Base-by-base conservation (phyloP, 2,888 invertebrate species). In the Abrostola triplasia region DNA sequence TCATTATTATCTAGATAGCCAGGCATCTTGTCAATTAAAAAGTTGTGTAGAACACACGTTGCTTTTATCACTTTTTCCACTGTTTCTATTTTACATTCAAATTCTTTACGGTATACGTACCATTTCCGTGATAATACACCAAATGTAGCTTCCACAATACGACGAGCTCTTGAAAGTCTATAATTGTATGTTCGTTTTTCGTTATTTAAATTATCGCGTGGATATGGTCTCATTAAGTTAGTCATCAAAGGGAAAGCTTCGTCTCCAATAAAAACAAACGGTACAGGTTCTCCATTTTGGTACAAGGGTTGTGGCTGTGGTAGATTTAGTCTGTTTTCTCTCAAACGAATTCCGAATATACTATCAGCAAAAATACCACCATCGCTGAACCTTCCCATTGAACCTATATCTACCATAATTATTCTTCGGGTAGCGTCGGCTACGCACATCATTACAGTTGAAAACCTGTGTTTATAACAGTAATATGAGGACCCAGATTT, bases 201-300 rank as follows among this genome's bases (percentile, higher is more conserved):
- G 36, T 41, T 11, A 65, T 76, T 53, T 66, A 69, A 59, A 36
- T 57, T 37, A 50, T 73, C 69, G 11, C 70, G 67, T 48, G 77
- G 75, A 58, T 77, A 80, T 73, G 75, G 73, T 49, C 76, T 47
- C 75, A 80, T 73, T 40, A 80, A 67, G 35, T 78, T 74, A 51
- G 36, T 10, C 65, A 64, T 69, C 54, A 77, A 73, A 56, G 75
- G 72, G 52, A 60, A 65, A 41, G 60, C 65, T 53, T 65, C 65
- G 12, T 65, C 65, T 35, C 60, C 60, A 75, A 59, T 75, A 53
- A 78, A 74, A 41, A 76, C 78, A 61, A 67, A 78, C 8, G 76
- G 72, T 66, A 73, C 51, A 48, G 60, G 60, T 59, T 64, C 67
- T 56, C 76, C 75, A 40, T 44, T 47, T 62, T 68, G 12, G 47